A percentile compares a stretch with the other conserved stretches of the same genome.
Conservation (phyloP, 2,888 invertebrate species). For the Cryptosula pallasiana region DNA sequence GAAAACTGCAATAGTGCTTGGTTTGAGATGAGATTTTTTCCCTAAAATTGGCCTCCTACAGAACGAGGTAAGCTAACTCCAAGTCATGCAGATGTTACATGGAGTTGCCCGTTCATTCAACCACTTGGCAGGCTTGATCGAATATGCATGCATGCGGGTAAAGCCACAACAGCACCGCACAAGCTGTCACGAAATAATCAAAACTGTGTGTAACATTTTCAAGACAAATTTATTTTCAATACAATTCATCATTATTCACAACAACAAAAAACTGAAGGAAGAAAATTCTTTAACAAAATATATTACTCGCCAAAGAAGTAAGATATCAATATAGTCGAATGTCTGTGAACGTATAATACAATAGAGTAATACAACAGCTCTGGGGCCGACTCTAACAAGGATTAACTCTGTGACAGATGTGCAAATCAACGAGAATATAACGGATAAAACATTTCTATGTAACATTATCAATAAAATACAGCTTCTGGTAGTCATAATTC, state of each 20-base stretch:
- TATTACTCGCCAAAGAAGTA: not conserved
- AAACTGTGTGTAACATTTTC: too few relatives aligned
- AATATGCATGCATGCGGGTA: too few relatives aligned
- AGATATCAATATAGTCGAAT: not conserved
- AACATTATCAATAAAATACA: not conserved
- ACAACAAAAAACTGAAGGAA: slow-evolving; percentile 2
- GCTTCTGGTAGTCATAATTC: not conserved
- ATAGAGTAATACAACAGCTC: not conserved
- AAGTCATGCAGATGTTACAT: too few relatives aligned
- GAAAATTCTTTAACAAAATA: not conserved
- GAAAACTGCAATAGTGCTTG: too few relatives aligned
- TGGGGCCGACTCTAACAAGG: not conserved
- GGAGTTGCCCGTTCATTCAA: too few relatives aligned
- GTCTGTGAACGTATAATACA: not conserved
- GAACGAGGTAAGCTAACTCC: too few relatives aligned
- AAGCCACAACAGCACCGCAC: too few relatives aligned
- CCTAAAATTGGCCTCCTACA: too few relatives aligned
- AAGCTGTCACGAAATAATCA: too few relatives aligned
- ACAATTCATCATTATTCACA: not conserved
- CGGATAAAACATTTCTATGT: not conserved
- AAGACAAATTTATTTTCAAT: not conserved
- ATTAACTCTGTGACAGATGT: not conserved
- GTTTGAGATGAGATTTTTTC: too few relatives aligned
- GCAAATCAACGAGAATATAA: not conserved
- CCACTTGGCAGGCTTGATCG: too few relatives aligned